Percentiles rank a stretch among this genome's conserved stretches.
phyloP scores from a whole-genome alignment of 2,888 invertebrate genomes.

The Conomelus anceps region DNA sequence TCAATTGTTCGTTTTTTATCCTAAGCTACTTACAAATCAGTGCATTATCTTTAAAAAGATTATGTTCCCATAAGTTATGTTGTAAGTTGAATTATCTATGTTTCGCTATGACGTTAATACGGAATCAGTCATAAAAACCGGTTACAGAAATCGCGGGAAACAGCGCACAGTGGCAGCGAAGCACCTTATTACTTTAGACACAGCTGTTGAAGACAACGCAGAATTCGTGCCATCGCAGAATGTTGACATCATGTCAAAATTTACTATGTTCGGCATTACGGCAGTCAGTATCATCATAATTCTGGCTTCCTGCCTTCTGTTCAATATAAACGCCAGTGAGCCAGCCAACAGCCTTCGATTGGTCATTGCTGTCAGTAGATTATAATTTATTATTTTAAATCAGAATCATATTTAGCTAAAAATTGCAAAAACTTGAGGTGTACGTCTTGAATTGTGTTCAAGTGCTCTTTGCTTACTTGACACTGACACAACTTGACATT shows the following conservation, averaged over 20 bases:
- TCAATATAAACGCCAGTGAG: neutral
- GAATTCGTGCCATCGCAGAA: too few relatives aligned
- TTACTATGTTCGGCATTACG: neutral
- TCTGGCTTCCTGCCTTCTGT: neutral
- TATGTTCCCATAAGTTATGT: neutral
- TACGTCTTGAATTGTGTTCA: too few relatives aligned
- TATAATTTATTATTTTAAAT: neutral
- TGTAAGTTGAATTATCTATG: neutral
- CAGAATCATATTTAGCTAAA: neutral
- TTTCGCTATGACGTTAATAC: neutral
- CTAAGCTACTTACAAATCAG: neutral
- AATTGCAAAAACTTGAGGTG: too few relatives aligned
- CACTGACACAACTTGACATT: too few relatives aligned
- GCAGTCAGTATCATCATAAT: neutral
- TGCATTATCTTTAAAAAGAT: neutral
- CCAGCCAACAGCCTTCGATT: neutral
- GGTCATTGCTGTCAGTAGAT: neutral
- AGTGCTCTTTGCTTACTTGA: too few relatives aligned
- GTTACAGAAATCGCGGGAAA: neutral
- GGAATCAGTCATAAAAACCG: neutral
- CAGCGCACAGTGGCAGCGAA: neutral
- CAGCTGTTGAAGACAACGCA: neutral
- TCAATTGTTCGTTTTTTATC: neutral
- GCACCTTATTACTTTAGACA: neutral
- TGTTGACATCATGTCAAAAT: too few relatives aligned